These are phyloP conservation scores for Biston stratarius DNA, from an alignment of 2,888 invertebrate genomes.

Conservation along the genomic window DNA sequence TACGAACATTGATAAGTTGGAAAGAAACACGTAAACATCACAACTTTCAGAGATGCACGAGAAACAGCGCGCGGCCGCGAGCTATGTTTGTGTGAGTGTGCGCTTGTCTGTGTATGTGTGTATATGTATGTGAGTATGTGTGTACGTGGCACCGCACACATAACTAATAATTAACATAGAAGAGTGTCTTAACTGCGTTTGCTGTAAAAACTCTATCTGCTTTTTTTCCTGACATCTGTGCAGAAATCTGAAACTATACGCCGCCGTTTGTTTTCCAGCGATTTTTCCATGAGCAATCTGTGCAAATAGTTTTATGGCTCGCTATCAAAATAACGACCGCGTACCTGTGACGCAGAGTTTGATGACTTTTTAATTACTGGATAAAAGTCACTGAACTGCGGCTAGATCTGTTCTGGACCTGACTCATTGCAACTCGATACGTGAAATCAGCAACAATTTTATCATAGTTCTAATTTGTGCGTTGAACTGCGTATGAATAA, in stretches of 20 bases:
- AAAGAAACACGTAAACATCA: too few species aligned
- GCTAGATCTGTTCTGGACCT: conserved; percentile 31
- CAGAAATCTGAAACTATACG: background rate
- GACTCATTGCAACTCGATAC: conserved; percentile 36
- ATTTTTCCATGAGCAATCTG: conserved; percentile 48
- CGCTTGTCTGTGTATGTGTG: too few species aligned
- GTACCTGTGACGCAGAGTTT: conserved; percentile 60
- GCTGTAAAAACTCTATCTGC: too few species aligned
- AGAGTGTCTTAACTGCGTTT: too few species aligned
- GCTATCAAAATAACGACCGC: conserved; percentile 61
- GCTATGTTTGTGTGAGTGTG: too few species aligned
- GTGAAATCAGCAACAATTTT: conserved; percentile 27
- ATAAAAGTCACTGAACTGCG: conserved; percentile 46
- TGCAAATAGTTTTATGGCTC: conserved; percentile 62
- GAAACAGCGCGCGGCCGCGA: too few species aligned
- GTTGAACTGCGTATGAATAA: conserved; percentile 27
- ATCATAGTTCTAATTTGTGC: conserved; percentile 28
- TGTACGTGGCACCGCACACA: too few species aligned
- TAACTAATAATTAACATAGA: too few species aligned
- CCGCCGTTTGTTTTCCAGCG: conserved; percentile 47
- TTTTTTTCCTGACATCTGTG: too few species aligned
- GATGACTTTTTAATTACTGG: conserved; percentile 70
- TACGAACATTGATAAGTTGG: background rate
- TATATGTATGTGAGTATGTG: too few species aligned
- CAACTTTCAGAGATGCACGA: too few species aligned